phyloP scores from a whole-genome alignment of 53 echinoderm and acorn worm species.

The Astropecten irregularis region DNA sequence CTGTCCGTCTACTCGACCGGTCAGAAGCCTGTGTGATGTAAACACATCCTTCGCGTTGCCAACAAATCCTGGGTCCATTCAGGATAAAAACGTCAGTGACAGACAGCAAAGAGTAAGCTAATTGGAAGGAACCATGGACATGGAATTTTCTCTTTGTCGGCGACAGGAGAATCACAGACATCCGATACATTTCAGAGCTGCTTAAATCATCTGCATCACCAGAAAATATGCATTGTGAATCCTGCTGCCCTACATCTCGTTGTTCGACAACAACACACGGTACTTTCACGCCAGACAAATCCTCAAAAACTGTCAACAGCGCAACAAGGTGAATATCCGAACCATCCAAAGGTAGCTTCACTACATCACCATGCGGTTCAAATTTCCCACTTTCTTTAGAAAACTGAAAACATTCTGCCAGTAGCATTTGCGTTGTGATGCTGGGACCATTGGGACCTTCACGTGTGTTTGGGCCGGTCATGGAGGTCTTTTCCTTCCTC shows the following conservation, averaged over 20 bases:
- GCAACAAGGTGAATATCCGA: neutral
- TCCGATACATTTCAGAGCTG: neutral
- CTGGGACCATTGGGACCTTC: too few relatives aligned
- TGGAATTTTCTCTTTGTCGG: neutral
- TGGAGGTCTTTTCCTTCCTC: neutral
- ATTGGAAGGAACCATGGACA: neutral
- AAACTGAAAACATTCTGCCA: constrained; percentile 20
- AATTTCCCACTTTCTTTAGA: constrained; percentile 8
- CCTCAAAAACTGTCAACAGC: neutral
- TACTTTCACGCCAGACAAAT: neutral
- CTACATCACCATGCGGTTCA: neutral
- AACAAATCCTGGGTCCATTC: constrained; percentile 46
- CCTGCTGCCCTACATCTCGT: neutral
- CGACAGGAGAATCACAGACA: neutral
- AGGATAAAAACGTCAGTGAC: neutral
- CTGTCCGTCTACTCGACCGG: neutral
- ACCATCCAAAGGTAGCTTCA: neutral
- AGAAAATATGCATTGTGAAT: neutral
- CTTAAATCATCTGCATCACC: neutral
- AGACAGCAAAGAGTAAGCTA: neutral
- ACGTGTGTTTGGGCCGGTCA: too few relatives aligned
- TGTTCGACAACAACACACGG: constrained; percentile 24
- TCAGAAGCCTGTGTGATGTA: neutral
- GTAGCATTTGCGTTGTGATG: neutral
- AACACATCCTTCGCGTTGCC: constrained; percentile 11